Evolutionary conservation across 2,113 vertebrate species (phyloP).

Genomic region (Elephantulus edwardii): DNA sequence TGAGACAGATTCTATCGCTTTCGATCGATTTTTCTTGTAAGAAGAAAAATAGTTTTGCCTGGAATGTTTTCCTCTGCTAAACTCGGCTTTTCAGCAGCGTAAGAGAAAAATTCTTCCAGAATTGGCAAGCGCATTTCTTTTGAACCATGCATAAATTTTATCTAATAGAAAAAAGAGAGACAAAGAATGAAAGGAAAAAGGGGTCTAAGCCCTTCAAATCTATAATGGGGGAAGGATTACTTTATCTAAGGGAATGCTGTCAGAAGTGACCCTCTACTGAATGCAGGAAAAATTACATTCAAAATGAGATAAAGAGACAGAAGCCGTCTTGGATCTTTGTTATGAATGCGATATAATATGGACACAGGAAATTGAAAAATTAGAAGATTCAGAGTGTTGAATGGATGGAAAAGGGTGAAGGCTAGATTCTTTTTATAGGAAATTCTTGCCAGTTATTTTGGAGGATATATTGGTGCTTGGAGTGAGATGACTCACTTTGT

Average conservation of each 20-base stretch:
- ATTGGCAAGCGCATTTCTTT: conserved; percentile 21
- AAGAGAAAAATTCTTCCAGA: conserved; percentile 46
- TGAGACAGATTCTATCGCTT: conserved; percentile 48
- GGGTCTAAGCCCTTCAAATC: neutral
- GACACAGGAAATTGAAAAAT: conserved; percentile 73
- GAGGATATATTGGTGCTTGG: conserved; percentile 86
- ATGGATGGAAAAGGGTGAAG: conserved; percentile 79
- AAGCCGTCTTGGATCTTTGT: conserved; percentile 44
- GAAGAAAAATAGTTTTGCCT: conserved; percentile 76
- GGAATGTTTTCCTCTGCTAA: conserved; percentile 75
- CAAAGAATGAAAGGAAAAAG: neutral
- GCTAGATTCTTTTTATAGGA: conserved; percentile 79
- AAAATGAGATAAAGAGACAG: conserved; percentile 39
- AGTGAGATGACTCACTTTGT: conserved; percentile 87
- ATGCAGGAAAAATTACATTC: neutral
- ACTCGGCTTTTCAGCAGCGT: conserved; percentile 64
- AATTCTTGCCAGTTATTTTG: conserved; percentile 84
- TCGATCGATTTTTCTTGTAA: conserved; percentile 68
- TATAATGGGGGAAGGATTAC: neutral
- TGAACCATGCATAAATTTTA: conserved; percentile 29
- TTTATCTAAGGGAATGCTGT: conserved; percentile 22
- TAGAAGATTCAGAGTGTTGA: conserved; percentile 70
- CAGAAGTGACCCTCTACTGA: neutral
- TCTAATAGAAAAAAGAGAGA: neutral
- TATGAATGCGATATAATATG: conserved; percentile 51